Conservation (phyloP, 2,113 vertebrate species). For the Rhabdornis inornatus region DNA sequence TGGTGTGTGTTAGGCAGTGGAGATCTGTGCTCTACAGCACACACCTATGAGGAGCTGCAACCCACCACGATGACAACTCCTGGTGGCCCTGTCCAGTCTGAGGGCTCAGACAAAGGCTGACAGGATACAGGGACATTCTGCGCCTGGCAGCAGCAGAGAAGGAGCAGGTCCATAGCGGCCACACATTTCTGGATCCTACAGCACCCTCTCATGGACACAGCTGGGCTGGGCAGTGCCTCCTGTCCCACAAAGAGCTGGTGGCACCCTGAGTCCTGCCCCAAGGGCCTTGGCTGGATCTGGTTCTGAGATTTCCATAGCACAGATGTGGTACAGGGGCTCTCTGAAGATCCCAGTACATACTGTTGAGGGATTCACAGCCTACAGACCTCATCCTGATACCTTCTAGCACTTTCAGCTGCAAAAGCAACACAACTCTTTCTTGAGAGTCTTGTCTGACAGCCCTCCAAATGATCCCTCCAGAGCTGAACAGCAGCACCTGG, state of each 20-base stretch:
- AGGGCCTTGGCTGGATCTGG: neutral
- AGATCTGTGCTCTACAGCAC: neutral
- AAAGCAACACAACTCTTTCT: neutral
- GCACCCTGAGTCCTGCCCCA: neutral
- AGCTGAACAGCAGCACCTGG: rapidly evolving
- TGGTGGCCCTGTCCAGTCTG: neutral
- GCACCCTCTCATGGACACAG: constrained; percentile 56
- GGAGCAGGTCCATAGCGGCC: neutral
- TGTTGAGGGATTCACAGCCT: neutral
- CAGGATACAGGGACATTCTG: neutral
- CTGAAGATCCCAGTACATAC: rapidly evolving
- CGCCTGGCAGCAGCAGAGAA: neutral
- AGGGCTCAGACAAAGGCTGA: neutral
- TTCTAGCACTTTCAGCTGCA: neutral
- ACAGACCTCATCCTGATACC: neutral
- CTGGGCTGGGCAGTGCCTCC: neutral
- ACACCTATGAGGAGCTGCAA: neutral
- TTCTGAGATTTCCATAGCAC: neutral
- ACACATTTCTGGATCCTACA: neutral
- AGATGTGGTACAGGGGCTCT: neutral
- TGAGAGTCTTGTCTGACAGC: neutral
- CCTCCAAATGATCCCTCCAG: rapidly evolving
- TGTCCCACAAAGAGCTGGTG: neutral
- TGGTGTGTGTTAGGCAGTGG: neutral
- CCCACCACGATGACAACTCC: neutral